Conservation (phyloP, 1,140 invertebrate species). For the Meloidogyne chitwoodi region DNA sequence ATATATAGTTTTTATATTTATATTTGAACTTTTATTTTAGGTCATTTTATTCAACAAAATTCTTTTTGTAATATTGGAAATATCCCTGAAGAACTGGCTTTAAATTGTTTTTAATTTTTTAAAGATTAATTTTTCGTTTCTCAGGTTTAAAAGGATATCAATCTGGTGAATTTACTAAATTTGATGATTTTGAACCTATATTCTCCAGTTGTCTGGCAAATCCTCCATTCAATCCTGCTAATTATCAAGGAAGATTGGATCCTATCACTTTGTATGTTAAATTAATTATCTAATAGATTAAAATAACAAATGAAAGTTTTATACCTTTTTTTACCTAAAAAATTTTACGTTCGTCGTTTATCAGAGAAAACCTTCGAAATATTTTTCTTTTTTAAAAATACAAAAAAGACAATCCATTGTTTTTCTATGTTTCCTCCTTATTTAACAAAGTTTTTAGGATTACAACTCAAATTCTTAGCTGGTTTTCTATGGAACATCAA, state of each 20-base stretch:
- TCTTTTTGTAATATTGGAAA: constrained; percentile 9
- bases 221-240: constrained; percentile 9
- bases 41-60: constrained; percentile 3
- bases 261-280: constrained; percentile 18
- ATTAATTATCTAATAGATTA: too few species aligned
- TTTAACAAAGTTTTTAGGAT: constrained; percentile 5
- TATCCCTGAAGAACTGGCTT: constrained; percentile 14
- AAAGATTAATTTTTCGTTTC: not conserved
- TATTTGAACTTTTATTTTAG: not conserved
- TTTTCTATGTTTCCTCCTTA: not conserved
- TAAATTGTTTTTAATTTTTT: constrained; percentile 10
- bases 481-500: constrained; percentile 22
- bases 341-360: too few species aligned
- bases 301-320: too few species aligned
- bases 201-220: constrained; percentile 9
- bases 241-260: constrained; percentile 12
- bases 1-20: not conserved
- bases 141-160: constrained; percentile 14
- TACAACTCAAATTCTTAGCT: constrained; percentile 12
- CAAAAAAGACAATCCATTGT: too few species aligned
- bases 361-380: too few species aligned
- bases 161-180: constrained; percentile 20
- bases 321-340: too few species aligned
- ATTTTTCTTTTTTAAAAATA: too few species aligned
- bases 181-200: constrained; percentile 15